phyloP scores from a whole-genome alignment of 2,888 invertebrate species.

The Eumerus sabulonum region DNA sequence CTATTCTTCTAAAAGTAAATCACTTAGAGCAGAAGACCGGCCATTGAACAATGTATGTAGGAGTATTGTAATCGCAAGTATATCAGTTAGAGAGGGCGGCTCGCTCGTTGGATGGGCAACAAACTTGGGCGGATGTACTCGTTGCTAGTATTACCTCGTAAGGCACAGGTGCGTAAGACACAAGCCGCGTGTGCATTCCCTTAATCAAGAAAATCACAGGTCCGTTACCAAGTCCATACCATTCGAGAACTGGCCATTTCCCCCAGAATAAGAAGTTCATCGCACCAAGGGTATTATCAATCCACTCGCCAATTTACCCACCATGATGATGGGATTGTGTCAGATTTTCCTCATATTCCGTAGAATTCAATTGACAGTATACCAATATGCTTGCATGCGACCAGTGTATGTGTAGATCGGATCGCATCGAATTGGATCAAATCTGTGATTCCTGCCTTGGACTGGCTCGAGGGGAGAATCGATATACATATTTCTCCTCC shows the following conservation, averaged over 20 bases:
- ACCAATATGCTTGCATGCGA: constrained; percentile 4
- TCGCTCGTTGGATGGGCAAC: too few relatives aligned
- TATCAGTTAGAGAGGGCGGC: too few relatives aligned
- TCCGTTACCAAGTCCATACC: constrained; percentile 29
- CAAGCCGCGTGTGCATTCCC: constrained; percentile 7
- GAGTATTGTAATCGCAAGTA: too few relatives aligned
- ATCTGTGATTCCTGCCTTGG: not conserved
- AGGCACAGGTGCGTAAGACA: constrained; percentile 38
- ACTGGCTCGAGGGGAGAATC: not conserved
- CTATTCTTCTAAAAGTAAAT: too few relatives aligned
- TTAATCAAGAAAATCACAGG: constrained; percentile 43
- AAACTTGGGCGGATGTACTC: too few relatives aligned
- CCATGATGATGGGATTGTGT: constrained; percentile 38
- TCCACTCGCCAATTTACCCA: constrained; percentile 53
- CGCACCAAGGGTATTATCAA: constrained; percentile 57
- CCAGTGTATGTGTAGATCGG: not conserved
- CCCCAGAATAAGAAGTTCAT: constrained; percentile 45
- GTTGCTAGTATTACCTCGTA: too few relatives aligned
- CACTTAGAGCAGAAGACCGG: too few relatives aligned
- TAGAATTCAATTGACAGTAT: constrained; percentile 50
- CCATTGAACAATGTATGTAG: too few relatives aligned
- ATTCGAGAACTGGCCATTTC: not conserved
- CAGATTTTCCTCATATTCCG: constrained; percentile 12
- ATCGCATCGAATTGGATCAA: too few relatives aligned
- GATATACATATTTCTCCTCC: not conserved